A percentile compares a stretch with the other conserved stretches of the same genome.
Conservation (phyloP, 2,113 vertebrate genomes). For the Shinisaurus crocodilurus region DNA sequence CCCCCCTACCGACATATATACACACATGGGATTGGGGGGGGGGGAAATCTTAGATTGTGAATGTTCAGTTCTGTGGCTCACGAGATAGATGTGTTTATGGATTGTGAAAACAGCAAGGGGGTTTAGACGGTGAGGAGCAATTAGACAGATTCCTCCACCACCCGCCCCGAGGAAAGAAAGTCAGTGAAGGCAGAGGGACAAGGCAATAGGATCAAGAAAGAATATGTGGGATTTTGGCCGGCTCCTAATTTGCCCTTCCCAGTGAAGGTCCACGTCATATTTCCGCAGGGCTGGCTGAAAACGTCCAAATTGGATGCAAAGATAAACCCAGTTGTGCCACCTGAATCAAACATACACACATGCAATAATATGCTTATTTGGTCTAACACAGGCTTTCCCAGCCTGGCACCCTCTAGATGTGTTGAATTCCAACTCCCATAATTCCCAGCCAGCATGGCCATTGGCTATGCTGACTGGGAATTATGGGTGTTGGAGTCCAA, state of each 20-base stretch:
- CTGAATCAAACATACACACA: background rate
- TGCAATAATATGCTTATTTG: background rate
- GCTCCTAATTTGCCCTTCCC: too few relatives aligned
- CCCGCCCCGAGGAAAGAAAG: background rate
- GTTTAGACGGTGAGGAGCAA: background rate
- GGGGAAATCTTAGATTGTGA: too few relatives aligned
- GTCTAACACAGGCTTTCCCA: background rate
- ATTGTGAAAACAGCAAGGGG: background rate
- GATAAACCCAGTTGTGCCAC: background rate
- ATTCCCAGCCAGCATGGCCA: too few relatives aligned
- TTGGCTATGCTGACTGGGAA: too few relatives aligned
- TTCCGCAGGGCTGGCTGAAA: background rate
- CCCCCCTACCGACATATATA: too few relatives aligned
- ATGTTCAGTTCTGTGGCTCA: background rate
- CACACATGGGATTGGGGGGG: background rate
- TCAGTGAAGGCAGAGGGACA: background rate
- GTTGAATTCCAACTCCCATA: too few relatives aligned
- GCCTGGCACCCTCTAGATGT: too few relatives aligned
- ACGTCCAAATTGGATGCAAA: background rate
- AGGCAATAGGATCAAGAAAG: background rate
- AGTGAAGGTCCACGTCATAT: too few relatives aligned
- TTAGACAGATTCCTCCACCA: background rate
- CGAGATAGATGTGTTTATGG: background rate
- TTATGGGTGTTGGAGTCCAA: too few relatives aligned
- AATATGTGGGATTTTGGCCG: too few relatives aligned